These are phyloP conservation scores for Mythimna impura DNA, from an alignment of 2,888 invertebrate species.

Conservation along the genomic window DNA sequence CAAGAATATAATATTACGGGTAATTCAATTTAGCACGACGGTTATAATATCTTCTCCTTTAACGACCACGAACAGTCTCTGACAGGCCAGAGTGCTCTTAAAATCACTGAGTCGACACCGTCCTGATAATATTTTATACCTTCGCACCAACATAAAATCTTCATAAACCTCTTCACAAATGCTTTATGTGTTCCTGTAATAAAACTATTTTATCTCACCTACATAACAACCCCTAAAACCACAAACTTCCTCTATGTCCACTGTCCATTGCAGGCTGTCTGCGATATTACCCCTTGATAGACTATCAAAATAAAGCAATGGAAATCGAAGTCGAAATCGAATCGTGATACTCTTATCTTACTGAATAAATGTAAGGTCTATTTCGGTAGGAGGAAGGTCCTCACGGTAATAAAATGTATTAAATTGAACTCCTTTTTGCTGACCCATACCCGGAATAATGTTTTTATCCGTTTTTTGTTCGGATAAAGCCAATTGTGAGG, in stretches of 20 bases:
- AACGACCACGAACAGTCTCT: constrained; percentile 40
- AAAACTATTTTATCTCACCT: constrained; percentile 66
- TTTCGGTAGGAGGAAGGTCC: constrained; percentile 61
- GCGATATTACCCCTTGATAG: constrained; percentile 46
- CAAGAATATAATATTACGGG: constrained; percentile 42
- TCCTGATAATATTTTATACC: constrained; percentile 67
- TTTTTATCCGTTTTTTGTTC: constrained; percentile 54
- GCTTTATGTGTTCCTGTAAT: constrained; percentile 66
- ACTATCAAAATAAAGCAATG: constrained; percentile 61
- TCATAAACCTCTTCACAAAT: constrained; percentile 68
- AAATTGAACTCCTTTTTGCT: constrained; percentile 63
- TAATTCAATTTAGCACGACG: constrained; percentile 40
- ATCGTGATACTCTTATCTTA: constrained; percentile 59
- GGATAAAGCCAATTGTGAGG: constrained; percentile 52
- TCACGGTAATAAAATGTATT: constrained; percentile 64
- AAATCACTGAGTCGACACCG: constrained; percentile 64
- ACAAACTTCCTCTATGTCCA: constrained; percentile 30
- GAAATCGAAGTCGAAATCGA: constrained; percentile 51
- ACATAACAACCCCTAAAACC: constrained; percentile 29
- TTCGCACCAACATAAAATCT: constrained; percentile 65
- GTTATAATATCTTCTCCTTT: constrained; percentile 52
- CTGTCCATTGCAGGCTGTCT: constrained; percentile 56
- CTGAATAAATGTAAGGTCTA: constrained; percentile 54
- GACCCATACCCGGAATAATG: constrained; percentile 60
- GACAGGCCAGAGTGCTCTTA: constrained; percentile 52